These are phyloP conservation scores for Sylvicola fuscatus DNA, from an alignment of 2,888 invertebrate species.

Conservation along the genomic window DNA sequence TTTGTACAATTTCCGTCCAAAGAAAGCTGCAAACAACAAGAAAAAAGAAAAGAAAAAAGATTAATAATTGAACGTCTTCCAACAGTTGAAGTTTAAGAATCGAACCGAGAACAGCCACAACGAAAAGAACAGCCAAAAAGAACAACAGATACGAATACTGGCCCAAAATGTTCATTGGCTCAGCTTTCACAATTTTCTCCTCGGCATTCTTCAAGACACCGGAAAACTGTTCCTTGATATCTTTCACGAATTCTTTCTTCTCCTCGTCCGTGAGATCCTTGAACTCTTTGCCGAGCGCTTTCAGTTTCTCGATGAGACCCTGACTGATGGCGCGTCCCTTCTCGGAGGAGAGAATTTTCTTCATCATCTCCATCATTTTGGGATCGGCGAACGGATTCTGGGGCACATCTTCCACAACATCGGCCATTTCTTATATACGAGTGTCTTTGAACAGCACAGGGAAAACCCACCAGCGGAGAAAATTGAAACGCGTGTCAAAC, in stretches of 20 bases:
- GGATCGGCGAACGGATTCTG: conserved; percentile 15
- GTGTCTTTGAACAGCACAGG: too few species aligned
- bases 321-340: conserved; percentile 3
- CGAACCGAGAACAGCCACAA: conserved; percentile 23
- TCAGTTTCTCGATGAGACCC: conserved; percentile 9
- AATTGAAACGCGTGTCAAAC: too few species aligned
- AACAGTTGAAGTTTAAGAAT: conserved; percentile 3
- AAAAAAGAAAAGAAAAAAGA: too few species aligned
- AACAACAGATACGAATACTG: conserved; percentile 17
- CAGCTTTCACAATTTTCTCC: conserved; percentile 10
- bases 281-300: conserved; percentile 10
- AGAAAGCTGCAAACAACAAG: conserved; percentile 72
- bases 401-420: background rate
- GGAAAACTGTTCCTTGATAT: conserved; percentile 17
- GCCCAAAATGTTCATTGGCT: too few species aligned
- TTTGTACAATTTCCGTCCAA: conserved; percentile 67
- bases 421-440: background rate
- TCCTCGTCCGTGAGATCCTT: conserved; percentile 17
- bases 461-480: too few species aligned
- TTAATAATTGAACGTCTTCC: too few species aligned
- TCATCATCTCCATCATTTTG: conserved; percentile 13
- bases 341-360: conserved; percentile 16
- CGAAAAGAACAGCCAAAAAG: conserved; percentile 22
- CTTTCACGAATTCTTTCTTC: conserved; percentile 18
- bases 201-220: conserved; percentile 18